phyloP scores from a whole-genome alignment of 2,888 invertebrate genomes.

The Criorhina ranunculi region DNA sequence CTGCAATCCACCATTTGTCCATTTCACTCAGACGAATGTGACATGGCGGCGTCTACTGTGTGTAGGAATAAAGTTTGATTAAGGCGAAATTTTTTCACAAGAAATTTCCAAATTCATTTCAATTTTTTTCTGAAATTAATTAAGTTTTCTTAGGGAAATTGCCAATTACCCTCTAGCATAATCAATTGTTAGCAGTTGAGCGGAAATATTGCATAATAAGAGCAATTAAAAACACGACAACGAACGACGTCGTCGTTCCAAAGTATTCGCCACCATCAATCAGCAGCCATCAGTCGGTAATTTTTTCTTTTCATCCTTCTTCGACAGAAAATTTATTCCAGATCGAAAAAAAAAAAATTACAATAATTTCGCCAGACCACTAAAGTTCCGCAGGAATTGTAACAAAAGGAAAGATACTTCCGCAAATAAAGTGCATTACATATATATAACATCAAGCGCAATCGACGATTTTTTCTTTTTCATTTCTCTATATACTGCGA shows the following conservation, averaged over 20 bases:
- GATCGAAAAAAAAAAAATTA: slow-evolving; percentile 53
- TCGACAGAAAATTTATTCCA: slow-evolving; percentile 76
- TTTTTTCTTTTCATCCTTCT: slow-evolving; percentile 75
- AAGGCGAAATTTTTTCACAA: slow-evolving; percentile 71
- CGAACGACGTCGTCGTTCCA: slow-evolving; percentile 68
- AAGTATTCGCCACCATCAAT: slow-evolving; percentile 70
- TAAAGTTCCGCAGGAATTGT: slow-evolving; percentile 32
- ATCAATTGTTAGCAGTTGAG: slow-evolving; percentile 19
- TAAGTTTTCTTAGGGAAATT: slow-evolving; percentile 61
- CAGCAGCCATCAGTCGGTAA: slow-evolving; percentile 77
- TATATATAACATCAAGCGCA: slow-evolving; percentile 70
- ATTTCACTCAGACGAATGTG: slow-evolving; percentile 73
- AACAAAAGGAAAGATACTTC: slow-evolving; percentile 56
- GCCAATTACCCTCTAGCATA: slow-evolving; percentile 17
- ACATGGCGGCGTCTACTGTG: slow-evolving; percentile 76
- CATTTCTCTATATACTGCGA: slow-evolving; percentile 43
- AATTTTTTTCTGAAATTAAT: slow-evolving; percentile 66
- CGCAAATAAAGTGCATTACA: slow-evolving; percentile 56
- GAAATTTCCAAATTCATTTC: slow-evolving; percentile 63
- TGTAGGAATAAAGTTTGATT: slow-evolving; percentile 73
- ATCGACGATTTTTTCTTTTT: slow-evolving; percentile 60
- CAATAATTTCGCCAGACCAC: slow-evolving; percentile 35
- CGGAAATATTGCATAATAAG: slow-evolving; percentile 64
- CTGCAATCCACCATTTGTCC: slow-evolving; percentile 42
- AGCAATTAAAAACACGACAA: slow-evolving; percentile 66